Evolutionary conservation across 2,113 vertebrate genomes (phyloP).

Genomic region (Microcebus ravelobensis): DNA sequence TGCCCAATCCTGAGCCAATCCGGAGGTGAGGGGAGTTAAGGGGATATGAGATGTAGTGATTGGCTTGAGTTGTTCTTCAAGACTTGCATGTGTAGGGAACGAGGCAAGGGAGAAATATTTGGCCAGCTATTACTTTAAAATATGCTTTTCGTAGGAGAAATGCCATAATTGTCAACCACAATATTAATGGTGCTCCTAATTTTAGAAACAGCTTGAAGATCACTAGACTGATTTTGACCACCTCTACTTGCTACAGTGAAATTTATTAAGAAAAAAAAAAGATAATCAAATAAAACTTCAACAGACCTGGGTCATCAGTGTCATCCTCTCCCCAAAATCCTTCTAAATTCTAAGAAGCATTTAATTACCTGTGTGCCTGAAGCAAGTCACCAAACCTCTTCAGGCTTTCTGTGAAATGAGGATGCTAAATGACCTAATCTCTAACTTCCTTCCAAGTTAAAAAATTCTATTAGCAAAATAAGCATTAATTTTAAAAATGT

Average conservation of each 20-base stretch:
- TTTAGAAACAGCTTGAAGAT: slow-evolving; percentile 44
- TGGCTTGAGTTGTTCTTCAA: neutral
- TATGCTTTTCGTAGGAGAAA: slow-evolving; percentile 1
- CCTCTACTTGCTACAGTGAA: neutral
- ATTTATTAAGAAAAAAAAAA: neutral
- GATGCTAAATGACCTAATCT: neutral
- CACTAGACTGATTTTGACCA: neutral
- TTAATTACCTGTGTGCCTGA: neutral
- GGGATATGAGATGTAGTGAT: neutral
- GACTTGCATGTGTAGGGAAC: neutral
- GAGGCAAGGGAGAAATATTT: slow-evolving; percentile 4
- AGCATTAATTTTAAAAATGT: neutral
- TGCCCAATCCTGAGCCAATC: neutral
- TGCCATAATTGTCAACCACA: neutral
- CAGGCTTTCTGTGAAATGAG: neutral
- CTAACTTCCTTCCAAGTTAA: neutral
- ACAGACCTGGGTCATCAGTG: neutral
- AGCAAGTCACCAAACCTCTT: neutral
- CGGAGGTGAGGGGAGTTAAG: neutral
- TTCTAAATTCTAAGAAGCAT: neutral
- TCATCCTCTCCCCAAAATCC: neutral
- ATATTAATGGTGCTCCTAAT: slow-evolving; percentile 28
- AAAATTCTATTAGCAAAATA: neutral
- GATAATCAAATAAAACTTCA: neutral
- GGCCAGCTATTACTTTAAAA: slow-evolving; percentile 15